Conservation (phyloP, 2,888 invertebrate species). For the Habrosyne pyritoides region DNA sequence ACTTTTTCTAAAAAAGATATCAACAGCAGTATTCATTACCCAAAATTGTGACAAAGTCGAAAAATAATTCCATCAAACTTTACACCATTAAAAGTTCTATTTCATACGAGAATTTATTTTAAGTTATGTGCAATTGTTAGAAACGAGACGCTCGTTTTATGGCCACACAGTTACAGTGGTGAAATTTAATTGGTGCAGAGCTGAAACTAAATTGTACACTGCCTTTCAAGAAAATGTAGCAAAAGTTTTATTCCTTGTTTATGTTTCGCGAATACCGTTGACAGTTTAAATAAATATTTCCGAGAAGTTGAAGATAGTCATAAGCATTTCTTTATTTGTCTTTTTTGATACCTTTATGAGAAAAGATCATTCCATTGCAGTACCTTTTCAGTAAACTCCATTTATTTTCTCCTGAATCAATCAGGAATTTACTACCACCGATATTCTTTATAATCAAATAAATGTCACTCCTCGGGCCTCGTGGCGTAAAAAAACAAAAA, state of each 20-base stretch:
- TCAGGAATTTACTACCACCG: background rate
- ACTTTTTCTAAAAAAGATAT: too few relatives aligned
- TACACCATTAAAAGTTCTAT: background rate
- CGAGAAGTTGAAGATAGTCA: background rate
- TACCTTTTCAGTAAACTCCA: background rate
- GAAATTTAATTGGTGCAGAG: slow-evolving; percentile 35
- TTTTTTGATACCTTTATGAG: background rate
- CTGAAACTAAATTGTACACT: slow-evolving; percentile 31
- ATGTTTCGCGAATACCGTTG: slow-evolving; percentile 21
- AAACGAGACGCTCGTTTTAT: slow-evolving; percentile 14
- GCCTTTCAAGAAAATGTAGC: slow-evolving; percentile 34
- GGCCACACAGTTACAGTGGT: slow-evolving; percentile 17
- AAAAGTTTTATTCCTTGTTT: slow-evolving; percentile 20
- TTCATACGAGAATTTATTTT: background rate
- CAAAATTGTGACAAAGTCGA: too few relatives aligned
- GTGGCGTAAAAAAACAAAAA: slow-evolving; percentile 25
- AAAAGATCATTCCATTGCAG: background rate
- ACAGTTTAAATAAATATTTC: slow-evolving; percentile 3
- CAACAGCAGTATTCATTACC: background rate
- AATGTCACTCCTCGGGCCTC: slow-evolving; percentile 24
- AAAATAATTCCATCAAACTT: background rate
- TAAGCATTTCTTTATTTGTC: background rate
- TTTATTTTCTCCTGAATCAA: background rate
- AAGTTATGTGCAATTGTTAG: slow-evolving; percentile 23
- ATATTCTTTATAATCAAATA: slow-evolving; percentile 31